Base-by-base conservation (phyloP, 2,797 vertebrate species). In the Molossus molossus region DNA sequence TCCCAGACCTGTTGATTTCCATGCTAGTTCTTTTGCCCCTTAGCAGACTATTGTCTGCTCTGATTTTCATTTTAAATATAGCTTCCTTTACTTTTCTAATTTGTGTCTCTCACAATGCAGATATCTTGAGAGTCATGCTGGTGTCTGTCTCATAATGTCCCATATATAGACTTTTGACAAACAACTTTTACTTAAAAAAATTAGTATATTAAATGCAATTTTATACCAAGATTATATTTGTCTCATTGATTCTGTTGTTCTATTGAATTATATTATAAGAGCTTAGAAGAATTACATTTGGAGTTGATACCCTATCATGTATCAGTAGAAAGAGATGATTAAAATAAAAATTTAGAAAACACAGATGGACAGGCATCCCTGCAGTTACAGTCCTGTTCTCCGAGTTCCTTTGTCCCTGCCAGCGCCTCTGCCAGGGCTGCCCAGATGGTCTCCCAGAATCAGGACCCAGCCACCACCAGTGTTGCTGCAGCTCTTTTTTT, bases 241-340 rank as follows among this genome's bases (percentile, higher is more conserved):
- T 87, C 25, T 90, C 40, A 55, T 67, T 87, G 53, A 90, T 90
- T 90, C 37, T 92, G 10, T 80, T 92, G 57, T 13, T 90, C 18
- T 73, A 45, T 5, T 70, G 48, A 90, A 76, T 77, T 95, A 79
- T 4, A 80, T 88, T 91, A 48, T 10, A 84, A 80, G 5, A 87
- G 5, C 55, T 2, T 45, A 82, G 60, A 93, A 79, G 58, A 83
- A 64, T 83, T 90, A 53, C 6, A 91, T 55, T 94, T 96, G 72
- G 3, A 85, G 3, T 80, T 89, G 60, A 75, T 84, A 77, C 3
- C 21, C 5, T 64, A 45, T 89, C 94, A 45, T 79, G 23, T 87
- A 12, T 58, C 17, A 76, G 27, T 33, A 70, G 29, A 77, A 62
- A 80, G 18, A 62, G 12, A 65, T 69, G 33, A 94, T 75, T 89